These are phyloP conservation scores for Danio jaintianensis DNA, from an alignment of 2,797 vertebrate species.

Conservation along the genomic window DNA sequence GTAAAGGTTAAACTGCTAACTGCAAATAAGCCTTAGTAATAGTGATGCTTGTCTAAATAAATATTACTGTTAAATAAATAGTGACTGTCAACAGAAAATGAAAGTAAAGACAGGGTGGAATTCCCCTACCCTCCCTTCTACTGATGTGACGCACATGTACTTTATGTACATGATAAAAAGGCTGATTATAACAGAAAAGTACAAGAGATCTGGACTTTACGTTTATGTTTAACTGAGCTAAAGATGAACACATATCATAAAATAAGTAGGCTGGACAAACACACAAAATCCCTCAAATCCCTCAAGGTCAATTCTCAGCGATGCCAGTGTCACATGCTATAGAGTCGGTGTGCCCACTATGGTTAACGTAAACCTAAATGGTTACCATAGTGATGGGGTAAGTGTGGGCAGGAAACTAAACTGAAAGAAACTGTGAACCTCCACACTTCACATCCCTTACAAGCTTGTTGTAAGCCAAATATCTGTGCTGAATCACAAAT, in stretches of 20 bases:
- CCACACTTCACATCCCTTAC: not conserved
- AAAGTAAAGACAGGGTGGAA: conserved; percentile 1
- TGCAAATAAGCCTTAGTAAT: not conserved
- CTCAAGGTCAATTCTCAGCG: conserved; percentile 13
- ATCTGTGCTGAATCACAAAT: not conserved
- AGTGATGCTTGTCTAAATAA: not conserved
- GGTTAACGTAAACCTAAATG: conserved; percentile 16
- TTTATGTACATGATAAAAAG: too few relatives aligned
- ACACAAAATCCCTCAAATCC: not conserved
- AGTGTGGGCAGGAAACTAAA: conserved; percentile 11
- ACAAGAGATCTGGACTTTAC: not conserved
- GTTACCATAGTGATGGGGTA: conserved; percentile 1
- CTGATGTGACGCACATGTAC: not conserved
- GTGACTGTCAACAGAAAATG: not conserved
- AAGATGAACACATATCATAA: not conserved
- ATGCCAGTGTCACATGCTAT: not conserved
- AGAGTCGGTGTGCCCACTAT: not conserved
- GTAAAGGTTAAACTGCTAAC: not conserved
- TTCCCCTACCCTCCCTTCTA: not conserved
- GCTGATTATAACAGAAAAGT: not conserved
- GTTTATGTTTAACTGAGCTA: not conserved
- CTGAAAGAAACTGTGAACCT: not conserved
- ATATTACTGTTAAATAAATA: not conserved
- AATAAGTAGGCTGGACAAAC: not conserved
- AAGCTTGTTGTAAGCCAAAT: not conserved